Evolutionary conservation across 2,888 invertebrate species (phyloP).

Genomic region (Caenorhabditis zanzibari): DNA sequence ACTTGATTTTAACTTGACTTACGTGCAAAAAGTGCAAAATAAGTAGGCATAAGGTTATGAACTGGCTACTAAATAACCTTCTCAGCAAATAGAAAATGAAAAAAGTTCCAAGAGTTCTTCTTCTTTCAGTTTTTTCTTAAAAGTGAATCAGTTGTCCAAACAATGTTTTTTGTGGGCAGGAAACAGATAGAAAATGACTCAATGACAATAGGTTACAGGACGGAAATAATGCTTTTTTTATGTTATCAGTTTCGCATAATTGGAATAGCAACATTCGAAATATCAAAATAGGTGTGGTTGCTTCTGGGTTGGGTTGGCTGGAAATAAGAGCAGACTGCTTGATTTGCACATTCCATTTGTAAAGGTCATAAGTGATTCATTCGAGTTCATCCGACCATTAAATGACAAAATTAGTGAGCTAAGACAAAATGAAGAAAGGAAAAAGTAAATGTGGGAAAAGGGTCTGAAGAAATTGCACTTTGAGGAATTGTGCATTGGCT

Average conservation of each 20-base stretch:
- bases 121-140: constrained; percentile 28
- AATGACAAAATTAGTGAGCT: constrained; percentile 42
- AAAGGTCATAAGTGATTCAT: constrained; percentile 52
- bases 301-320: constrained; percentile 10
- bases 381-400: constrained; percentile 40
- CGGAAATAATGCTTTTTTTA: background rate
- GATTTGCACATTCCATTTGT: constrained; percentile 16
- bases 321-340: constrained; percentile 7
- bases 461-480: constrained; percentile 40
- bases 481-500: constrained; percentile 27
- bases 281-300: constrained; percentile 43
- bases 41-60: background rate
- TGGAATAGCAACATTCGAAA: constrained; percentile 30
- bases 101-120: constrained; percentile 14
- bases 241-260: constrained; percentile 48
- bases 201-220: constrained; percentile 16
- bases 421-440: constrained; percentile 33
- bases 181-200: constrained; percentile 46
- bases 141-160: constrained; percentile 49
- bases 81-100: constrained; percentile 3
- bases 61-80: background rate
- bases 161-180: constrained; percentile 25
- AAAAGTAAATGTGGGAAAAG: constrained; percentile 33
- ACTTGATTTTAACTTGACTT: constrained; percentile 42
- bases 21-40: constrained; percentile 27